Conservation (phyloP, 2,113 vertebrate genomes). For the Lophura nycthemera region DNA sequence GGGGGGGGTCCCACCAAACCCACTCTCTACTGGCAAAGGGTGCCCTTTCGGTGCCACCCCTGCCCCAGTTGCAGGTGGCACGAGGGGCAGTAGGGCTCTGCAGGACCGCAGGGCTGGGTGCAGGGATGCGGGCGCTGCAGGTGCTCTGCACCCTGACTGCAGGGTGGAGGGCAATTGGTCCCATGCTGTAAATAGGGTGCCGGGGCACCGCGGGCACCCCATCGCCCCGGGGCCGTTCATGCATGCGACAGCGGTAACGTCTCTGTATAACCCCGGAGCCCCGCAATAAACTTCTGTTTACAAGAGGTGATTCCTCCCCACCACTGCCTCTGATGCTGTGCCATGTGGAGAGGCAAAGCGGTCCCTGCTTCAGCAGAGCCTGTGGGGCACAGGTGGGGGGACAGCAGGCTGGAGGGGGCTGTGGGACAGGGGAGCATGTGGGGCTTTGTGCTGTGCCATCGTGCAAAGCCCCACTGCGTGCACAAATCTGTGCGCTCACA, state of each 20-base stretch:
- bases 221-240: constrained; percentile 25
- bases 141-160: neutral
- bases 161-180: neutral
- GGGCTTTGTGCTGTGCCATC: neutral
- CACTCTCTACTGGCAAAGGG: constrained; percentile 67
- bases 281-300: constrained; percentile 51
- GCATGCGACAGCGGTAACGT: constrained; percentile 44
- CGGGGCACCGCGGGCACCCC: neutral
- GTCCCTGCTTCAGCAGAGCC: neutral
- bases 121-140: neutral
- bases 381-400: neutral
- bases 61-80: neutral
- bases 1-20: neutral
- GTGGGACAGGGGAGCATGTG: neutral
- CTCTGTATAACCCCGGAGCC: constrained; percentile 40
- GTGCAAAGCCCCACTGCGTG: neutral
- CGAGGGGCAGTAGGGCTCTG: neutral
- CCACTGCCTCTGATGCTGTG: neutral
- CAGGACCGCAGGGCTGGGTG: neutral
- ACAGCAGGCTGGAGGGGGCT: neutral
- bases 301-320: constrained; percentile 18
- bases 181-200: constrained; percentile 63
- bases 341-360: neutral
- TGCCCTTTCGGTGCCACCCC: constrained; percentile 34
- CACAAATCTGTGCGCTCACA: neutral